Percentiles rank a stretch among this genome's conserved stretches.
Conservation (phyloP, 2,888 invertebrate genomes). For the Scaptomyza cyrtandrae region DNA sequence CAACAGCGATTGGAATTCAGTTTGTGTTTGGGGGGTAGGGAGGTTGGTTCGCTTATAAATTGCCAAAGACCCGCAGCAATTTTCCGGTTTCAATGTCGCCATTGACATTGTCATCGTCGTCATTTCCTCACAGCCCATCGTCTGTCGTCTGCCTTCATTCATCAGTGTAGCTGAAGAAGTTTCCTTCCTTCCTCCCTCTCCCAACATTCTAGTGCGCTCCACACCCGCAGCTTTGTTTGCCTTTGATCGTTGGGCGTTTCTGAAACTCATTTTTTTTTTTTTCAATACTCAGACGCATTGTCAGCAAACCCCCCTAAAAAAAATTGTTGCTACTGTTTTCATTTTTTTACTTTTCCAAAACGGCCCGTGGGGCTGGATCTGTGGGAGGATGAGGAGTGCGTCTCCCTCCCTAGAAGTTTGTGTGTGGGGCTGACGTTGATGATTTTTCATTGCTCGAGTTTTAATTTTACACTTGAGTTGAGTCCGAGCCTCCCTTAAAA, state of each 20-base stretch:
- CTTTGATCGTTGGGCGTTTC: constrained; percentile 73
- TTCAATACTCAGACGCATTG: constrained; percentile 45
- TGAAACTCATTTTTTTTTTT: constrained; percentile 64
- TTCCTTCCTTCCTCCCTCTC: background rate
- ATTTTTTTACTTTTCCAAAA: constrained; percentile 23
- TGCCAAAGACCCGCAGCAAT: constrained; percentile 81
- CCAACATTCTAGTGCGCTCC: background rate
- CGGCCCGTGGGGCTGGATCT: constrained; percentile 29
- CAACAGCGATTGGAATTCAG: constrained; percentile 30
- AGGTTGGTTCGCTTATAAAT: constrained; percentile 45
- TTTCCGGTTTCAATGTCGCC: constrained; percentile 78
- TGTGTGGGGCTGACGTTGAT: constrained; percentile 75
- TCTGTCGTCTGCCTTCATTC: constrained; percentile 49
- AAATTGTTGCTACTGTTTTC: constrained; percentile 61
- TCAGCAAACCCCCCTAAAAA: constrained; percentile 48
- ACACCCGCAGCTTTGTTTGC: constrained; percentile 65
- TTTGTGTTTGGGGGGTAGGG: background rate
- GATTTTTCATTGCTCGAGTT: constrained; percentile 84
- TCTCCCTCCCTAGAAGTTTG: constrained; percentile 9
- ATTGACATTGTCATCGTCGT: constrained; percentile 71
- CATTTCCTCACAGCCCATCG: constrained; percentile 24
- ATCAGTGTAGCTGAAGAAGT: constrained; percentile 43
- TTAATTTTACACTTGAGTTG: constrained; percentile 84
- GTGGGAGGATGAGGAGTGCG: background rate
- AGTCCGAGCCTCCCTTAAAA: constrained; percentile 56